Evolutionary conservation across 1,140 invertebrate species (phyloP), one percentile per base, ranked within the genome.

Genomic region (Pseudachorutes palmiensis): DNA sequence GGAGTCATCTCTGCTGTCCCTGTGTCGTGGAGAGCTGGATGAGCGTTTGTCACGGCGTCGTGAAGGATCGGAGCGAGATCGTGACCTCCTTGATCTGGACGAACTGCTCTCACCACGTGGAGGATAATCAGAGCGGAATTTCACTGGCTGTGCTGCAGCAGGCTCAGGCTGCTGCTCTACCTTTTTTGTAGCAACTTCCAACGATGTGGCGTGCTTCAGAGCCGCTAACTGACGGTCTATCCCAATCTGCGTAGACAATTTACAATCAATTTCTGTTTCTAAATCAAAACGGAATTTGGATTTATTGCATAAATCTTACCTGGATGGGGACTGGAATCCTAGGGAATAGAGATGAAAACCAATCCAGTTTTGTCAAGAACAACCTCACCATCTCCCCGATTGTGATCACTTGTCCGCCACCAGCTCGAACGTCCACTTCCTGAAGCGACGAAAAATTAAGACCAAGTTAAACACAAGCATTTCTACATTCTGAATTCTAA

Each of bases 301-400:
- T 5, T 61, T 55, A 33, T 26, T 48, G 33, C 58, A 16, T 9
- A 65, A 66, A 33, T 16, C 75, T 73, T 75, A 86, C 94, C 80
- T 99, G 94, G 74, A 98, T 97, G 19, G 96, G 96, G 36, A 99
- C 96, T n/a, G 97, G 97, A 79, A 99, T 99, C 70, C 97, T 83
- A 0, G 97, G 97, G 78, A 99, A 99, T 16, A 99, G 81, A 3
- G 97, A 98, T 1, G 92, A 94, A 81, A 96, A 99, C 93, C 94
- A 97, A 75, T 98, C 96, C 51, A 99, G 80, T 78, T 98, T 98
- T 30, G 92, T 90, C 22, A 99, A 82, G 83, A 95, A 95, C 76
- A 94, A 91, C 55, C 93, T 85, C 0, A 94, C 82, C 80, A 99
- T 88, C 74, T 94, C 88, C 0, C 97, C 97, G 65, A 99, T 94